These are phyloP conservation scores for Lucilia sericata DNA, from an alignment of 1,140 invertebrate species.

Conservation along the genomic window DNA sequence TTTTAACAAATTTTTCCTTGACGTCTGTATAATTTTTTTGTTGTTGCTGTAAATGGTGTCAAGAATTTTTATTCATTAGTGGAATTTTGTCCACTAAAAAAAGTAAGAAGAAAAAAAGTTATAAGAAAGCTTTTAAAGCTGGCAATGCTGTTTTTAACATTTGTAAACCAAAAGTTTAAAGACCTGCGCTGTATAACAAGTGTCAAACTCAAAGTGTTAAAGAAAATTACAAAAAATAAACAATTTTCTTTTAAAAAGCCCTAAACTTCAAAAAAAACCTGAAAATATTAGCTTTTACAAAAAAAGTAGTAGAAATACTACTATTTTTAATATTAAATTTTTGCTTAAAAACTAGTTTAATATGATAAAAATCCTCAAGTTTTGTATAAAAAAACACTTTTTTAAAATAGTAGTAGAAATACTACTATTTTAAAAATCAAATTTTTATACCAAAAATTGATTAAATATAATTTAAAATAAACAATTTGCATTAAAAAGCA, in stretches of 20 bases:
- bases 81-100: neutral
- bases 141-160: neutral
- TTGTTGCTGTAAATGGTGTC: constrained; percentile 34
- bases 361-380: neutral
- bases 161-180: neutral
- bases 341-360: too few relatives aligned
- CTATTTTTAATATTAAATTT: too few relatives aligned
- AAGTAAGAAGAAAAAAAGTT: neutral
- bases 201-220: too few relatives aligned
- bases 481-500: too few relatives aligned
- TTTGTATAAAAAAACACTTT: neutral
- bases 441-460: too few relatives aligned
- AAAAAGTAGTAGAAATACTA: neutral
- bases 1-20: neutral
- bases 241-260: neutral
- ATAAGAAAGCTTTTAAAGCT: neutral
- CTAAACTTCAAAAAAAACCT: neutral
- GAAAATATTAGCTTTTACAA: neutral
- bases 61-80: constrained; percentile 36
- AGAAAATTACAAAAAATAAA: neutral
- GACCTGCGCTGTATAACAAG: neutral
- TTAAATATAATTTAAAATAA: too few relatives aligned
- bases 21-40: constrained; percentile 31
- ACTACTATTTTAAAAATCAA: too few relatives aligned
- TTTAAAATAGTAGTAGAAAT: neutral